Base-by-base conservation (phyloP, 2,113 vertebrate species). In the Corythoichthys haematopterus region DNA sequence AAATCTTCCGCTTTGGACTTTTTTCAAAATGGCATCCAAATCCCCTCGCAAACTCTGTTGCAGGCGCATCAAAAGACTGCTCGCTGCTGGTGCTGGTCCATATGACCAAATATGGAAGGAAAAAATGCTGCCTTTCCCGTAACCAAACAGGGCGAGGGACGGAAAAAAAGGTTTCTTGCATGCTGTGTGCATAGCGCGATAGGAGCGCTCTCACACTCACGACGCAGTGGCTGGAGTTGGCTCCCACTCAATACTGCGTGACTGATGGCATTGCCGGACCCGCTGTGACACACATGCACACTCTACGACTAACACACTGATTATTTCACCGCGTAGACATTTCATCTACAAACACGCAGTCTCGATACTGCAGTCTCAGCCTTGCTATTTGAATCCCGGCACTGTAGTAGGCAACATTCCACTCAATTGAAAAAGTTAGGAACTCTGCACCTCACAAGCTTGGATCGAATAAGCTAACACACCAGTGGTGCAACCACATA, bases 21-120 rank as follows among this genome's bases (percentile, higher is more conserved):
- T 45, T 43, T 40, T 10, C 81, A 79, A 38, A 14, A 59, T n/a
- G 10, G 52, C 52, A 35, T 56, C 55, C 9, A 81, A 82, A 87
- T 88, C 87, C 40, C 87, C 88, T 85, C 85, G 88, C 79, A 88
- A 88, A 90, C 88, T 83, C 78, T 82, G 86, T 87, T 90, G 85
- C 85, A 85, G 20, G 76, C 62, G 86, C 88, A 91, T 91, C 89
- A 90, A 91, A 91, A 87, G 84, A 87, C 86, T 87, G 90, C 91
- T 81, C 75, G 71, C 84, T 92, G 91, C 88, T 62, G 58, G 15
- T 60, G 7, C 74, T 20, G 81, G 86, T 91, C 90, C 89, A 91
- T 80, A 91, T 92, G 90, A 89, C 91, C 91, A 92, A 89, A 92
- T 92, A 92, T 91, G 91, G 91, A 90, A 88, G 78, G 90, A 91